phyloP scores from a whole-genome alignment of 2,888 invertebrate genomes.

The Protonemura montana region DNA sequence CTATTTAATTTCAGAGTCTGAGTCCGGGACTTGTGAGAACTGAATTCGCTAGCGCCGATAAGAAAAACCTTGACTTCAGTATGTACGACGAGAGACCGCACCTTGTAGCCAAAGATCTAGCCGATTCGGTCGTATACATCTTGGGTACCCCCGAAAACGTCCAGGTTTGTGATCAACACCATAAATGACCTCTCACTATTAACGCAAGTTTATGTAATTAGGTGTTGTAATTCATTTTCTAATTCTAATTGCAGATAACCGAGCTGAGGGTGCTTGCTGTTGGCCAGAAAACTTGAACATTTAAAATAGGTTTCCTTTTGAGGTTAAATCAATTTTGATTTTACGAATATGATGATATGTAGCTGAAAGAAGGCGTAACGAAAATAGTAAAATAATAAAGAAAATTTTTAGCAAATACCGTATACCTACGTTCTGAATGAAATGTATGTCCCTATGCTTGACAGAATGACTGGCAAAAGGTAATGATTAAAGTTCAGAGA shows the following conservation, averaged over 20 bases:
- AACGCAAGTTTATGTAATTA: too few relatives aligned
- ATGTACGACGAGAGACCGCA: constrained; percentile 45
- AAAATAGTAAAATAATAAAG: too few relatives aligned
- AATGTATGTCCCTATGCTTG: too few relatives aligned
- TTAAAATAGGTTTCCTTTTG: not conserved
- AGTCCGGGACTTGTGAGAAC: constrained; percentile 62
- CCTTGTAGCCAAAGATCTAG: constrained; percentile 58
- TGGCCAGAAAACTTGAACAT: not conserved
- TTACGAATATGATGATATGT: too few relatives aligned
- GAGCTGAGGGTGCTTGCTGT: not conserved
- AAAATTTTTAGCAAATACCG: too few relatives aligned
- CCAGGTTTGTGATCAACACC: constrained; percentile 52
- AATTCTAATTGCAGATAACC: not conserved
- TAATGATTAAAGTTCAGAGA: too few relatives aligned
- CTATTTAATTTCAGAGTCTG: constrained; percentile 55
- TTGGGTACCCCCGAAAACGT: constrained; percentile 56
- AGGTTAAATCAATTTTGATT: too few relatives aligned
- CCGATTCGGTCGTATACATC: constrained; percentile 57
- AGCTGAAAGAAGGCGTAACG: too few relatives aligned
- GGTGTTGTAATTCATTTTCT: too few relatives aligned
- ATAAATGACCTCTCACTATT: too few relatives aligned
- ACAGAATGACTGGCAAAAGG: too few relatives aligned
- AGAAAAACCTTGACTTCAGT: not conserved
- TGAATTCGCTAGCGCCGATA: constrained; percentile 55
- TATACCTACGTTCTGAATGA: too few relatives aligned